Base-by-base conservation (phyloP, 2,888 invertebrate genomes). In the Sarcophaga carnaria region DNA sequence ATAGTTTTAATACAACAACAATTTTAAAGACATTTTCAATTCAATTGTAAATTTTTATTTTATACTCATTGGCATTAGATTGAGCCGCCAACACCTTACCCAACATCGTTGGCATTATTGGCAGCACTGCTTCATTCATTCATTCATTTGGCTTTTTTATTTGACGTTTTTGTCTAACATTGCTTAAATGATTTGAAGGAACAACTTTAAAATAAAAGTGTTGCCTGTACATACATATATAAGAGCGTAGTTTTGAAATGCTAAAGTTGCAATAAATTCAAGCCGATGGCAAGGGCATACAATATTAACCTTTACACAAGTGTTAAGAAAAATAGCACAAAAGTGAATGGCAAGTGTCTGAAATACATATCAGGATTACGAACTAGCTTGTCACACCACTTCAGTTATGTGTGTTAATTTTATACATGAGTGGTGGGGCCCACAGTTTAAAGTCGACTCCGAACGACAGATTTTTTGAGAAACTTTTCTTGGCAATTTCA, bases 11-110 rank as follows among this genome's bases (percentile, higher is more conserved):
- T 49, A 12, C 49, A 49, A 49, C 12, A 49, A 4, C 10, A 11
- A 49, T 11, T 11, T 49, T 14, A n/a, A 75, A 22, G 64, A 86
- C 83, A 80, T 60, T 80, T 80, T 80, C 77, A 74, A 86, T 86
- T 86, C 83, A 83, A 86, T 83, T 83, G 83, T 70, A 75, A 80
- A 80, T 83, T 86, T 14, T 80, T 77, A 70, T 80, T 83, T 83
- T 80, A 75, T 83, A 80, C 80, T 86, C 83, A 86, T 1, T 77
- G 49, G 72, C 49, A 1, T 37, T 37, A 4, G 14, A 80, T 80
- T 70, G 45, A 45, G 62, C 74, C 78, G 62, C 59, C 49, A 60
- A 14, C 14, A 14, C 49, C 14, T 49, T 14, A 4, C 49, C 60
- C 66, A 83, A 66, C 78, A 74, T 49, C 69, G 14, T 12, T 17